Base-by-base conservation (phyloP, 2,888 invertebrate species). In the Chalcis sispes region DNA sequence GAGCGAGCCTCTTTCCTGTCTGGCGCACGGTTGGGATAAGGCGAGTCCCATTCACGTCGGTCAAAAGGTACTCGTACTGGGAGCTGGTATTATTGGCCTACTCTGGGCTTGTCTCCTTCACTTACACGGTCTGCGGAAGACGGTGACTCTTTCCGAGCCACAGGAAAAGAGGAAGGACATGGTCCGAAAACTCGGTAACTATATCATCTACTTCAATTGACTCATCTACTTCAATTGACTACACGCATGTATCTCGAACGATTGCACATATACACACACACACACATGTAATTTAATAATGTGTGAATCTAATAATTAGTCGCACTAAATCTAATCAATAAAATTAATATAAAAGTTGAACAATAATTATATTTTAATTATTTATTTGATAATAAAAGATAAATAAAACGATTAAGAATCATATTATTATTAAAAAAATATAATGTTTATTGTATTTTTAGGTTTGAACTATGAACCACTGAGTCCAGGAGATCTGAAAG, bases 11-110 rank as follows among this genome's bases (percentile, higher is more conserved):
- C 89, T 93, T 61, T 94, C 94, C 0, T 94, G 94, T 81, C 89
- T 94, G 1, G 90, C 92, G 0, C 94, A 94, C 79, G 94, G 93
- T 0, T 93, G 91, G 90, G 92, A 94, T 80, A 90, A 90, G 64
- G 91, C 93, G 1, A 89, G 90, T 15, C 93, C 93, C 0, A 86
- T 94, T 4, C 83, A 90, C 0, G 90, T 94, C 0, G 93, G 94
- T 0, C 85, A 90, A 46, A 91, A 91, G 78, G 91, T 94, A 20
- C 89, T 94, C 0, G 88, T 94, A 0, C 90, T 91, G 0, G 94
- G 94, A 0, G 93, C 94, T 67, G 94, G 94, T 0, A 94, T 94
- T 59, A 94, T 94, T 79, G 94, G 94, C 83, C 82, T 89, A 20
- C 88, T 95, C 0, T 94, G 94, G 94, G 88, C 92, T 0, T 91